Evolutionary conservation across 2,888 invertebrate genomes (phyloP).

Genomic region (Neoascia interrupta): DNA sequence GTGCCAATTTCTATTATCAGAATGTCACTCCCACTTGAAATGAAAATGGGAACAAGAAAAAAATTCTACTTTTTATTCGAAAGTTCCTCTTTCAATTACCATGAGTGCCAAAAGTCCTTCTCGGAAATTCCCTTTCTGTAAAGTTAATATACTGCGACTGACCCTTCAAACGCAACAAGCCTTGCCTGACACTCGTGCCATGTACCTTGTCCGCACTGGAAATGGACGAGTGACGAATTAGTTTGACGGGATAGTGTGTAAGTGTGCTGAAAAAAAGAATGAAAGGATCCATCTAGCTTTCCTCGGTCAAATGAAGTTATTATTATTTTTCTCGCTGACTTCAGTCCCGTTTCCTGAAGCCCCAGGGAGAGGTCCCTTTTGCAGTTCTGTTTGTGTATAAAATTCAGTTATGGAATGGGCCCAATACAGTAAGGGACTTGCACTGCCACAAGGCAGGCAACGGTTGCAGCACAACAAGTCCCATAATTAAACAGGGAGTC

Average conservation of each 20-base stretch:
- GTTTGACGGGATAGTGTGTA: conserved; percentile 45
- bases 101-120: conserved; percentile 1
- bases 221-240: conserved; percentile 40
- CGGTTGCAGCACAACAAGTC: conserved; percentile 57
- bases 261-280: conserved; percentile 15
- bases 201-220: too few species aligned
- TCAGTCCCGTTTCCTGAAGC: not conserved
- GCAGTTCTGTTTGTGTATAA: conserved; percentile 28
- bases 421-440: conserved; percentile 12
- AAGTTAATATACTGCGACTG: conserved; percentile 28
- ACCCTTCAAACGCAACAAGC: conserved; percentile 53
- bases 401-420: conserved; percentile 18
- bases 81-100: conserved; percentile 30
- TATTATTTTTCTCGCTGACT: conserved; percentile 37
- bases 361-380: conserved; percentile 19
- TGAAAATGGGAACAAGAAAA: conserved; percentile 22
- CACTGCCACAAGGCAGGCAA: not conserved
- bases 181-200: conserved; percentile 33
- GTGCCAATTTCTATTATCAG: not conserved
- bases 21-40: not conserved
- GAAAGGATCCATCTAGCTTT: conserved; percentile 35
- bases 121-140: conserved; percentile 43
- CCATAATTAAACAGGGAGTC: conserved; percentile 66
- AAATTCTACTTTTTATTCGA: conserved; percentile 2
- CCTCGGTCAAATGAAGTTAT: conserved; percentile 60